Evolutionary conservation across 2,888 invertebrate species (phyloP).

Genomic region (Ochropacha duplaris): DNA sequence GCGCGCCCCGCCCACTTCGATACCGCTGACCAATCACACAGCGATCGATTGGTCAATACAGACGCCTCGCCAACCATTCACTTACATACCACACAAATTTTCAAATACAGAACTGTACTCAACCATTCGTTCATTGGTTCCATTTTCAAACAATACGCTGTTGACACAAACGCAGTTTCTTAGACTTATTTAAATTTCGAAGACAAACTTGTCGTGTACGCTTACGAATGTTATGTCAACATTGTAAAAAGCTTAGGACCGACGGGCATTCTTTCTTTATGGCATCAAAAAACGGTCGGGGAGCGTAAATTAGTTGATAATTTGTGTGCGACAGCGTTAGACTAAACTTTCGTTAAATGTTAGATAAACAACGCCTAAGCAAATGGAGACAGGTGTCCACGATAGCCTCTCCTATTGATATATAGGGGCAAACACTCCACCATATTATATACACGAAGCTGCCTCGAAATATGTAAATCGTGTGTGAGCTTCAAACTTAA

Average conservation of each 20-base stretch:
- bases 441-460: conserved; percentile 52
- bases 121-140: neutral
- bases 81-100: conserved; percentile 24
- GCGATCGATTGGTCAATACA: conserved; percentile 73
- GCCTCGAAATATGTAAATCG: conserved; percentile 72
- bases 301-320: conserved; percentile 80
- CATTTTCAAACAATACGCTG: conserved; percentile 8
- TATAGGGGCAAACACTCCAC: conserved; percentile 42
- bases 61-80: conserved; percentile 35
- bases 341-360: conserved; percentile 78
- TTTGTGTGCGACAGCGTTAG: conserved; percentile 73
- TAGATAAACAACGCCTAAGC: conserved; percentile 76
- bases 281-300: conserved; percentile 59
- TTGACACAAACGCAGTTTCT: conserved; percentile 25
- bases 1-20: conserved; percentile 61
- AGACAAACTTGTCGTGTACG: conserved; percentile 19
- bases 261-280: conserved; percentile 47
- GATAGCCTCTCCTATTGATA: conserved; percentile 69
- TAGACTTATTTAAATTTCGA: conserved; percentile 22
- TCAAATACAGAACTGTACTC: neutral
- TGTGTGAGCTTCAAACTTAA: conserved; percentile 66
- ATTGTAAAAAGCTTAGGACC: conserved; percentile 64
- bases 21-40: conserved; percentile 67
- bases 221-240: conserved; percentile 36
- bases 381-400: conserved; percentile 79